Evolutionary conservation across 2,888 invertebrate species (phyloP), one percentile per base, ranked within the genome.

Genomic region (Orthonevra nobilis): DNA sequence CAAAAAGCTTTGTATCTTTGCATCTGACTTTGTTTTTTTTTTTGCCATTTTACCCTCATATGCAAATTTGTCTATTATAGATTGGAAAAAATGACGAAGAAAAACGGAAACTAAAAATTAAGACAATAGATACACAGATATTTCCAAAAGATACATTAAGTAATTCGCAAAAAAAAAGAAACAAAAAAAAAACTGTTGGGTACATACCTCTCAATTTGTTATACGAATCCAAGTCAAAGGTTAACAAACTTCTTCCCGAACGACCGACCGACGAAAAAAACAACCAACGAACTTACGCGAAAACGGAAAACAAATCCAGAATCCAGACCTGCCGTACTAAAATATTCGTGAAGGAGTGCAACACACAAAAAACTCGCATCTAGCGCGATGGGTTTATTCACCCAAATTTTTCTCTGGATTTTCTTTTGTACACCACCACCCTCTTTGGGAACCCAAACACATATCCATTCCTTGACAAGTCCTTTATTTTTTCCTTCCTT

Each of bases 301-400:
- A 36, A 79, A 73, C 58, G 66, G 61, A 79, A 79, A 66, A 73
- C 72, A 70, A 79, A 66, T 79, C 79, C 79, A 79, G 79, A 79
- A 66, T 79, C 79, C 79, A 79, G 79, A 79, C 79, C 79, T 79
- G 72, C 79, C 79, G 79, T 79, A 79, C 79, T 79, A 79, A 79
- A 73, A 79, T 79, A 79, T 66, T 73, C 66, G 73, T 79, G 40
- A 79, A 72, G 77, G 72, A 72, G 54, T 72, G 36, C 72, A 72
- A 66, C 64, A 66, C 58, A 66, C 64, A 66, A n/a, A n/a, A n/a
- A 72, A 52, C 70, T 64, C 42, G 38, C 42, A 42, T 23, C 20
- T 19, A 56, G 40, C 3, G 56, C 60, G 72, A 72, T 79, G 77
- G 72, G 77, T 79, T 79, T 79, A 79, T 79, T 79, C 72, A 72